These are phyloP conservation scores for Tethea ocularis DNA, from an alignment of 2,888 invertebrate genomes.

Conservation along the genomic window DNA sequence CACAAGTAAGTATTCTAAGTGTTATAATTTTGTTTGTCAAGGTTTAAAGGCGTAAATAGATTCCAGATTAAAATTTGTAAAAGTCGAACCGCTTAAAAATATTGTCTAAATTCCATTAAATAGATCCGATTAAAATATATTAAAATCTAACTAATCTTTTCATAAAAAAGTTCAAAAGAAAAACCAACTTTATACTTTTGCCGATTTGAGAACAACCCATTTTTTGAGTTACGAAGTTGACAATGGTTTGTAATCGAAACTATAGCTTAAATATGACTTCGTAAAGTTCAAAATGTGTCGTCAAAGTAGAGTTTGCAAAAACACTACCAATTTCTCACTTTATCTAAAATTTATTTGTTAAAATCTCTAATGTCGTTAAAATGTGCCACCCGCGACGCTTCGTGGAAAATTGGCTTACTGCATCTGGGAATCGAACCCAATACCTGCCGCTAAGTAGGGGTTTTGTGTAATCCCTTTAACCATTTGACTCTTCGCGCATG, in stretches of 20 bases:
- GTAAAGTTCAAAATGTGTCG: background rate
- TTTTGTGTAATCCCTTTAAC: slow-evolving; percentile 48
- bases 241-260: background rate
- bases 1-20: too few species aligned
- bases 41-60: too few species aligned
- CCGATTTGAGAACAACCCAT: background rate
- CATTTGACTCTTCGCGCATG: slow-evolving; percentile 55
- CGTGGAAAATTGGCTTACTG: slow-evolving; percentile 39
- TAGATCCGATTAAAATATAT: background rate
- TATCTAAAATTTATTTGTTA: slow-evolving; percentile 47
- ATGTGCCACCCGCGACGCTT: slow-evolving; percentile 54
- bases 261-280: background rate
- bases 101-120: background rate
- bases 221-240: background rate
- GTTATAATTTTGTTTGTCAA: too few species aligned
- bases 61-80: background rate
- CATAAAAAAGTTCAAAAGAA: background rate
- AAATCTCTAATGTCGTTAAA: slow-evolving; percentile 53
- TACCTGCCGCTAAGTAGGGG: slow-evolving; percentile 55
- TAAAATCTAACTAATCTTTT: background rate
- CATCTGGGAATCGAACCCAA: slow-evolving; percentile 48
- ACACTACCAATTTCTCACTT: slow-evolving; percentile 36
- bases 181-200: background rate
- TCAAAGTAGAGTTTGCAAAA: background rate
- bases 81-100: background rate